These are phyloP conservation scores for Vesta saturnalis DNA, from an alignment of 2,888 invertebrate genomes.

Conservation along the genomic window DNA sequence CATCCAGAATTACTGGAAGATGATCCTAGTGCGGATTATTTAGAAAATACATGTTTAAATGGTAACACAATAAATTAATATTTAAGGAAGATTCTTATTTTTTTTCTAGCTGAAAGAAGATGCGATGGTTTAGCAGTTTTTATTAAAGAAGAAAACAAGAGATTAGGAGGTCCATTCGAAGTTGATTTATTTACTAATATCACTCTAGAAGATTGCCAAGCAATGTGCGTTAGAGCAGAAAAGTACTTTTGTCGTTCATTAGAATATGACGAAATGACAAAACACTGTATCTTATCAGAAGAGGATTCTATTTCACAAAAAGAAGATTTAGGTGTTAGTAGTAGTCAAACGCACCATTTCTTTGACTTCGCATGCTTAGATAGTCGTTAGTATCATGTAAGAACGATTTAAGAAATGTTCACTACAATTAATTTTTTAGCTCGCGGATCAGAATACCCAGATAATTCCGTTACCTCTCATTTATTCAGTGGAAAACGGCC, in stretches of 20 bases:
- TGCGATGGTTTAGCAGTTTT: constrained; percentile 89
- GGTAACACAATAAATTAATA: constrained; percentile 64
- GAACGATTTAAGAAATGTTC: neutral
- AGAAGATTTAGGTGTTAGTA: constrained; percentile 86
- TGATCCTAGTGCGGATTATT: constrained; percentile 87
- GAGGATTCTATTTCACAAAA: constrained; percentile 91
- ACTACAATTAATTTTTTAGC: constrained; percentile 63
- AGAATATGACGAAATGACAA: constrained; percentile 87
- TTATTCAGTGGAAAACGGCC: constrained; percentile 82
- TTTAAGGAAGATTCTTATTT: neutral
- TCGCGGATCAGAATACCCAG: constrained; percentile 88
- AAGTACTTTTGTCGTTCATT: constrained; percentile 91
- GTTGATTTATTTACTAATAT: constrained; percentile 88
- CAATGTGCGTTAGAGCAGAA: constrained; percentile 86
- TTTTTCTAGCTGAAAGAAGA: constrained; percentile 76
- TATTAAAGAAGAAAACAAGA: constrained; percentile 89
- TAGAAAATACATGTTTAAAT: constrained; percentile 91
- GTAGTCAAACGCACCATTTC: constrained; percentile 86
- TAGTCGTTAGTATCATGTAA: constrained; percentile 85
- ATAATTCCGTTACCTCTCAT: constrained; percentile 86
- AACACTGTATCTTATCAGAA: constrained; percentile 88
- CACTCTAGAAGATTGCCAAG: constrained; percentile 88
- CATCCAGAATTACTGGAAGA: constrained; percentile 87
- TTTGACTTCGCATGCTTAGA: constrained; percentile 90
- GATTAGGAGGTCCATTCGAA: constrained; percentile 88